Evolutionary conservation across 2,797 vertebrate species (phyloP).

Genomic region (Cyprinodon diabolis): DNA sequence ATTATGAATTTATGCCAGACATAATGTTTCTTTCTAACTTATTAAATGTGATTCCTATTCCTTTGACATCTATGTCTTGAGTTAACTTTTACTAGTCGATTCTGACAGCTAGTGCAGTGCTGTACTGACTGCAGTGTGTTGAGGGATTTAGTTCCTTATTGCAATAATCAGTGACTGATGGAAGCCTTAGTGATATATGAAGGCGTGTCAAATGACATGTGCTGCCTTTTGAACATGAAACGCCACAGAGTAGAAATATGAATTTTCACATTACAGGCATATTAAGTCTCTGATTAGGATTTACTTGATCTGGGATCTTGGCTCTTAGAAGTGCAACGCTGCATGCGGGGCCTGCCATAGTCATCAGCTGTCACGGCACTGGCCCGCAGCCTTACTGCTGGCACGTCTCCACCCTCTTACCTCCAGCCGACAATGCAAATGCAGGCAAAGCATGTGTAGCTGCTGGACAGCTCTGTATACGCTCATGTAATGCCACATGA

Average conservation of each 20-base stretch:
- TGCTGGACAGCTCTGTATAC: constrained; percentile 70
- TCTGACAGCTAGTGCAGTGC: constrained; percentile 76
- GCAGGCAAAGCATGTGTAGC: constrained; percentile 76
- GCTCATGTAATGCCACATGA: constrained; percentile 47
- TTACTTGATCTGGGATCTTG: constrained; percentile 76
- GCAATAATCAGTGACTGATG: constrained; percentile 80
- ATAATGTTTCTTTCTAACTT: constrained; percentile 64
- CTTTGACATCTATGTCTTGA: constrained; percentile 63
- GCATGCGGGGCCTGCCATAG: constrained; percentile 56
- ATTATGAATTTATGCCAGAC: constrained; percentile 64
- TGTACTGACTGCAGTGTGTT: constrained; percentile 76
- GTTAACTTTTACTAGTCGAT: constrained; percentile 77
- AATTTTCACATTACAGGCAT: constrained; percentile 79
- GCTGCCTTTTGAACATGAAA: constrained; percentile 79
- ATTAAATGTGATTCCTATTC: constrained; percentile 72
- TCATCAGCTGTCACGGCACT: constrained; percentile 76
- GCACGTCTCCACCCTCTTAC: constrained; percentile 78
- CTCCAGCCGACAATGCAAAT: constrained; percentile 81
- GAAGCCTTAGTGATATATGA: constrained; percentile 75
- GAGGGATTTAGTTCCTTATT: constrained; percentile 80
- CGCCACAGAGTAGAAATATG: constrained; percentile 72
- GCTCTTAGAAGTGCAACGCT: constrained; percentile 67
- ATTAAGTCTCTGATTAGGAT: constrained; percentile 73
- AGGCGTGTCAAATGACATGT: constrained; percentile 74
- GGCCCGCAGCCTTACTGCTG: constrained; percentile 71